Conservation (phyloP, 2,797 vertebrate species). For the Pangasius macronema region DNA sequence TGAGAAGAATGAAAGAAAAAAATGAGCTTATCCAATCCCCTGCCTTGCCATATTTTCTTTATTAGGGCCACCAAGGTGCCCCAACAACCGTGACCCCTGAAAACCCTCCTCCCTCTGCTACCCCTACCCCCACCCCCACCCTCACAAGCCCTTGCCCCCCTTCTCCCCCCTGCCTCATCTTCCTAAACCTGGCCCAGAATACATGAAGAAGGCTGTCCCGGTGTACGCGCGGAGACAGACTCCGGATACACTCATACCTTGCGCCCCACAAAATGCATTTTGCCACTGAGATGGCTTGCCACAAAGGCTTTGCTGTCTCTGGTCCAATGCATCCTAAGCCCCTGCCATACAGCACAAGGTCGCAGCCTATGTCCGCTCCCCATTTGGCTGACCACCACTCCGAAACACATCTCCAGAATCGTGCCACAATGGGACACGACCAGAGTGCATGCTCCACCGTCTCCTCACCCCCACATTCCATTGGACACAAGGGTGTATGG, state of each 20-base stretch:
- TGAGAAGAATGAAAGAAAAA: too few species aligned
- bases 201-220: background rate
- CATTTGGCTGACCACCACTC: background rate
- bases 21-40: too few species aligned
- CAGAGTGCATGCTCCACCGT: background rate
- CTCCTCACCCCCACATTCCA: background rate
- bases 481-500: background rate
- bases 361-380: background rate
- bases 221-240: accelerated
- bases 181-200: background rate
- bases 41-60: too few species aligned
- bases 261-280: background rate
- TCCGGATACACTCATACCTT: background rate
- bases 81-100: background rate
- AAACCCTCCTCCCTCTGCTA: background rate
- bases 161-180: too few species aligned
- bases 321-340: background rate
- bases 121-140: background rate
- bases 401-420: background rate
- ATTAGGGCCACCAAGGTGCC: background rate
- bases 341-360: background rate
- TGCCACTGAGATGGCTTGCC: background rate
- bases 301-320: background rate
- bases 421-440: background rate
- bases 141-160: background rate